Percentiles rank a stretch among this genome's conserved stretches.
Evolutionary conservation across 2,113 vertebrate species (phyloP).

Genomic region (Cebus imitator): DNA sequence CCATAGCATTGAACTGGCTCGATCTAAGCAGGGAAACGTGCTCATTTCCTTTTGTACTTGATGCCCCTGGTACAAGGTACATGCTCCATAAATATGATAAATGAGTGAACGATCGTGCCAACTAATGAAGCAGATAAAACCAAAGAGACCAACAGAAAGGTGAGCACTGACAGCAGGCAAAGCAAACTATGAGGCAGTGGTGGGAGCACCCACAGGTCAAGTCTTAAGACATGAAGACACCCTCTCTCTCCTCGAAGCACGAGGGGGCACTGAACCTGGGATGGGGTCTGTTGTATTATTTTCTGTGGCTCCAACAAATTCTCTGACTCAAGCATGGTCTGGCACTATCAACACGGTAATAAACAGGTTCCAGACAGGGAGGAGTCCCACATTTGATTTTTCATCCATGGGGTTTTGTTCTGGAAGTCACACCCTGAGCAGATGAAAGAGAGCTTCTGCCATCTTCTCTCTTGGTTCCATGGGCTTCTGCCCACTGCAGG

Average conservation of each 20-base stretch:
- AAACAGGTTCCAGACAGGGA: background rate
- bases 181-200: too few relatives aligned
- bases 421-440: background rate
- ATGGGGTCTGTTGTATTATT: background rate
- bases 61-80: too few relatives aligned
- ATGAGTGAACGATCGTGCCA: background rate
- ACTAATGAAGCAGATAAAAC: background rate
- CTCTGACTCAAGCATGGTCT: background rate
- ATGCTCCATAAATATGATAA: background rate
- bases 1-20: background rate
- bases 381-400: background rate
- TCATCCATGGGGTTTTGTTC: background rate
- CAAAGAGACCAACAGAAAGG: background rate
- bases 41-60: background rate
- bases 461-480: background rate
- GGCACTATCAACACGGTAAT: rapidly evolving
- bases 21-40: background rate
- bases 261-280: rapidly evolving
- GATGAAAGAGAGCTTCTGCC: background rate
- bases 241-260: background rate
- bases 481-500: background rate
- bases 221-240: background rate
- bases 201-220: too few relatives aligned
- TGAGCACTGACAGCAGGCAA: background rate
- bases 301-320: background rate